Evolutionary conservation across 2,888 invertebrate species (phyloP).

Genomic region (Acanthacorydalis orientalis): DNA sequence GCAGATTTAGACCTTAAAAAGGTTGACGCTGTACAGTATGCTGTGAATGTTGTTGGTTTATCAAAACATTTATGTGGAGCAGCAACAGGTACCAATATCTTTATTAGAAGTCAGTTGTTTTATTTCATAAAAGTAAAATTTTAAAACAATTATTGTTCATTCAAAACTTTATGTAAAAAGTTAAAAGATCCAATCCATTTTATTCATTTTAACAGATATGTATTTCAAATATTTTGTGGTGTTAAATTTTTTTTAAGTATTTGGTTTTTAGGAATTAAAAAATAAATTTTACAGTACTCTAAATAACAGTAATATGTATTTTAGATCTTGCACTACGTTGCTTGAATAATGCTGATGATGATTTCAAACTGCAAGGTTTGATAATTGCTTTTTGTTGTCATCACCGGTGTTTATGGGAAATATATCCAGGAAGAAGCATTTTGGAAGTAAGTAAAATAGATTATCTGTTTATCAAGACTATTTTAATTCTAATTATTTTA

Average conservation of each 20-base stretch:
- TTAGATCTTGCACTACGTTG: conserved; percentile 59
- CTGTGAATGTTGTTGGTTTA: conserved; percentile 44
- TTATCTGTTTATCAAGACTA: not conserved
- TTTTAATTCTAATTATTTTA: conserved; percentile 15
- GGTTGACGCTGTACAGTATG: conserved; percentile 29
- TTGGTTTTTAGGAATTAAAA: not conserved
- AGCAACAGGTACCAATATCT: conserved; percentile 48
- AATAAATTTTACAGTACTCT: not conserved
- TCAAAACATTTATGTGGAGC: conserved; percentile 83
- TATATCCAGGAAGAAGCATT: conserved; percentile 51
- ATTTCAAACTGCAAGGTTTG: conserved; percentile 26
- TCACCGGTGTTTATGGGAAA: conserved; percentile 59
- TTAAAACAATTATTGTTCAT: no score
- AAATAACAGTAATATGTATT: conserved; percentile 2
- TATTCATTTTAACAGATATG: not conserved
- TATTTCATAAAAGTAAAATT: no score
- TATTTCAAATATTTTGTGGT: not conserved
- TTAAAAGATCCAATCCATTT: no score
- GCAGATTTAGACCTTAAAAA: conserved; percentile 51
- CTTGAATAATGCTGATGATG: conserved; percentile 28
- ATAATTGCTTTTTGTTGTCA: conserved; percentile 82
- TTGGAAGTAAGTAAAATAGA: conserved; percentile 25
- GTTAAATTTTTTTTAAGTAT: not conserved
- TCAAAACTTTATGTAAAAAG: no score
- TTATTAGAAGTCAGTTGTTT: not conserved